Evolutionary conservation across 2,113 vertebrate species (phyloP).

Genomic region (Crocuta crocuta): DNA sequence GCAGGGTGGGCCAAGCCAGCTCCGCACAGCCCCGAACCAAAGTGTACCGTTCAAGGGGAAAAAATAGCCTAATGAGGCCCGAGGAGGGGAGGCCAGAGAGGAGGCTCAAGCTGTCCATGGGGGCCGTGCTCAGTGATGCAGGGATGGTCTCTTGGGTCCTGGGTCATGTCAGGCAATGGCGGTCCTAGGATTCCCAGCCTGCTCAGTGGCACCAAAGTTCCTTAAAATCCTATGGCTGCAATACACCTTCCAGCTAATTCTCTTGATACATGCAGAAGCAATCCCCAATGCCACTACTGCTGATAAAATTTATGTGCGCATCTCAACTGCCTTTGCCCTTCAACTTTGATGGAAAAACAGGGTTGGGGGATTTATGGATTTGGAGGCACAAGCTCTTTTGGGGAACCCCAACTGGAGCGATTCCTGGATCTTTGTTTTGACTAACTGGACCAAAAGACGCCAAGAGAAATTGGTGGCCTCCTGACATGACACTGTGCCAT

Average conservation of each 20-base stretch:
- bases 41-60: rapidly evolving
- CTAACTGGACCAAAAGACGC: background rate
- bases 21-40: background rate
- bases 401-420: background rate
- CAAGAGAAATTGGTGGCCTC: background rate
- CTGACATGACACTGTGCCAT: background rate
- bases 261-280: background rate
- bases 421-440: background rate
- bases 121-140: background rate
- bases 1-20: background rate
- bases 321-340: background rate
- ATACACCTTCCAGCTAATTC: background rate
- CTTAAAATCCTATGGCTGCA: background rate
- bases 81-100: no score
- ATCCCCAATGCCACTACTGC: background rate
- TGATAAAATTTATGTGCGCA: background rate
- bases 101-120: rapidly evolving
- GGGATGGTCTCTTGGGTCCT: background rate
- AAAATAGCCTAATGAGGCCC: rapidly evolving
- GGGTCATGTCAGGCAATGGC: background rate
- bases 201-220: background rate
- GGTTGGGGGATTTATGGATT: background rate
- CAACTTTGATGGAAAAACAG: background rate
- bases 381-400: background rate
- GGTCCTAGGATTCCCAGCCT: background rate